These are phyloP conservation scores for Eumerus sabulonum DNA, from an alignment of 2,888 invertebrate species.

Conservation along the genomic window DNA sequence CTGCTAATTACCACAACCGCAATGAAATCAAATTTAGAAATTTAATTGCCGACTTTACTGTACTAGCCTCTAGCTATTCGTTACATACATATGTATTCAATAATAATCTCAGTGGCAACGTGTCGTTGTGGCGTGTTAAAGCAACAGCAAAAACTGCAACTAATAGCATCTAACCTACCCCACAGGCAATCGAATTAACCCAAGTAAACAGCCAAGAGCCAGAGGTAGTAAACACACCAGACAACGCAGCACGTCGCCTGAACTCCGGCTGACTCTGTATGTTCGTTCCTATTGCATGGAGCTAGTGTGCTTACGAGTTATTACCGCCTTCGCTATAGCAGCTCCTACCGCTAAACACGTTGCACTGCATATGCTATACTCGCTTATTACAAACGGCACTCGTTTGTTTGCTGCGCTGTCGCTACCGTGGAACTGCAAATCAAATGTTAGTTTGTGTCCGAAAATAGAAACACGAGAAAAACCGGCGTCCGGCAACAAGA, in stretches of 20 bases:
- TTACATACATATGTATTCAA: too few species aligned
- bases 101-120: not conserved
- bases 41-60: slow-evolving; percentile 38
- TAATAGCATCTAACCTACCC: slow-evolving; percentile 56
- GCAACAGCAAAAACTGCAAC: slow-evolving; percentile 24
- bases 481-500: not conserved
- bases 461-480: slow-evolving; percentile 53
- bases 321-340: slow-evolving; percentile 3
- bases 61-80: not conserved
- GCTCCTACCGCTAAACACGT: slow-evolving; percentile 42
- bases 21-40: slow-evolving; percentile 60
- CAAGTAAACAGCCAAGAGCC: slow-evolving; percentile 26
- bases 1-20: slow-evolving; percentile 35
- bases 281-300: too few species aligned
- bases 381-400: slow-evolving; percentile 38
- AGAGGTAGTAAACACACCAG: too few species aligned
- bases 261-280: too few species aligned
- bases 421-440: not conserved
- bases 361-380: slow-evolving; percentile 56
- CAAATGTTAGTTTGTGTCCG: slow-evolving; percentile 43
- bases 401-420: too few species aligned
- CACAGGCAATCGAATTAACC: slow-evolving; percentile 54
- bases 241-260: slow-evolving; percentile 21
- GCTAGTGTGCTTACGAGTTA: not conserved
- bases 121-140: slow-evolving; percentile 29